Base-by-base conservation (phyloP, 23 tunicate genomes). In the Oikopleura vanhoeffeni region DNA sequence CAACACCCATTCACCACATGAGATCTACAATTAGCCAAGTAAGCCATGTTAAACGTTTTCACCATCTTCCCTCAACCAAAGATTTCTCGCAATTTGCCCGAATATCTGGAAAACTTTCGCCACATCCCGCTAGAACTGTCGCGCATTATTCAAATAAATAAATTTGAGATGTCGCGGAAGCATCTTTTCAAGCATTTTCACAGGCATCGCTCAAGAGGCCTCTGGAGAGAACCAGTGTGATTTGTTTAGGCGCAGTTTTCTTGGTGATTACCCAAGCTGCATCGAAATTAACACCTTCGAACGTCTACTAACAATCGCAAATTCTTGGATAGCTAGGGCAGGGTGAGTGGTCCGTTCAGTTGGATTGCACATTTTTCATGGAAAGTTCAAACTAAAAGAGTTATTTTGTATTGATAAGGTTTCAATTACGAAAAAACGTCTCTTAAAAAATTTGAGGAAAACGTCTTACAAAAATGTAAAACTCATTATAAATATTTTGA, bases 21-120 rank as follows among this genome's bases (percentile, higher is more conserved):
- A n/a, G n/a, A n/a, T n/a, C 98, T 91, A 40, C 89, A 94, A 83
- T 89, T 93, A 82, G 94, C 90, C 0, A 93, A 85, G 41, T 93
- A 92, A 38, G 98, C 98, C 98, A 93, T 93, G 87, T 93, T 93
- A 75, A 93, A 41, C 95, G 57, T 85, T 93, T 93, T 83, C 90
- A 94, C 8, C 98, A 94, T 36, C 90, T 88, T 84, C 90, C 98
- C 41, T 93, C 98, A 1, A 93, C 87, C 67, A 93, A 41, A 30
- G 94, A 90, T 94, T 89, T 93, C 41, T 92, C 83, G 3, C 91
- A 67, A 0, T n/a, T n/a, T n/a, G n/a, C n/a, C n/a, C n/a, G n/a
- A n/a, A n/a, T n/a, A n/a, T n/a, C n/a, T n/a, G n/a, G n/a, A n/a
- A n/a, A n/a, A n/a, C n/a, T n/a, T 35, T 76, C 8, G 39, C 39